These are phyloP conservation scores for Gasteruption jaculator DNA, from an alignment of 2,888 invertebrate genomes.

Conservation along the genomic window DNA sequence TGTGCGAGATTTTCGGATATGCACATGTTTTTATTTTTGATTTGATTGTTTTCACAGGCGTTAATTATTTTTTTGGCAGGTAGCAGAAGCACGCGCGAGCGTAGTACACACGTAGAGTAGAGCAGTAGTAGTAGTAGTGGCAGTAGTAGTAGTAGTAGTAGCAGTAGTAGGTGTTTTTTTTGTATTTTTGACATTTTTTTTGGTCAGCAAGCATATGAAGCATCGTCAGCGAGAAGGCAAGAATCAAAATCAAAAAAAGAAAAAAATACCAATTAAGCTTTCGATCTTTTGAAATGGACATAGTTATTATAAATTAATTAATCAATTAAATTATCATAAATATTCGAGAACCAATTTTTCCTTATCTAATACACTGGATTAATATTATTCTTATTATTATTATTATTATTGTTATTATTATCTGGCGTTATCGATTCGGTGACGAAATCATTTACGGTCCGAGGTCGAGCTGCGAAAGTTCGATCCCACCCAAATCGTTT, in stretches of 20 bases:
- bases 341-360: no score
- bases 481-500: no score
- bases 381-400: no score
- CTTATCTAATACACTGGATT: no score
- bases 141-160: no score
- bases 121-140: no score
- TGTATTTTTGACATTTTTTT: slow-evolving; percentile 38
- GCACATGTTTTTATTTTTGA: slow-evolving; percentile 16
- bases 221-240: slow-evolving; percentile 53
- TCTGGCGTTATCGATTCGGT: slow-evolving; percentile 1
- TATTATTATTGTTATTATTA: slow-evolving; percentile 12
- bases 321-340: no score
- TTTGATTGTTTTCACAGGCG: slow-evolving; percentile 36
- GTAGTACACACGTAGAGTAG: no score
- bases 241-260: slow-evolving; percentile 52
- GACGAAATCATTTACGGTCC: neutral
- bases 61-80: slow-evolving; percentile 52
- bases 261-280: slow-evolving; percentile 51
- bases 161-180: no score
- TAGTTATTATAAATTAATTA: no score
- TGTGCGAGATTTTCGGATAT: slow-evolving; percentile 21
- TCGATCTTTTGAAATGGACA: slow-evolving; percentile 29
- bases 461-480: no score
- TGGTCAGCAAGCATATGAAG: slow-evolving; percentile 53
- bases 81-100: slow-evolving; percentile 51